These are phyloP conservation scores for Tuberolachnus salignus DNA, from an alignment of 2,888 invertebrate genomes.

Conservation along the genomic window DNA sequence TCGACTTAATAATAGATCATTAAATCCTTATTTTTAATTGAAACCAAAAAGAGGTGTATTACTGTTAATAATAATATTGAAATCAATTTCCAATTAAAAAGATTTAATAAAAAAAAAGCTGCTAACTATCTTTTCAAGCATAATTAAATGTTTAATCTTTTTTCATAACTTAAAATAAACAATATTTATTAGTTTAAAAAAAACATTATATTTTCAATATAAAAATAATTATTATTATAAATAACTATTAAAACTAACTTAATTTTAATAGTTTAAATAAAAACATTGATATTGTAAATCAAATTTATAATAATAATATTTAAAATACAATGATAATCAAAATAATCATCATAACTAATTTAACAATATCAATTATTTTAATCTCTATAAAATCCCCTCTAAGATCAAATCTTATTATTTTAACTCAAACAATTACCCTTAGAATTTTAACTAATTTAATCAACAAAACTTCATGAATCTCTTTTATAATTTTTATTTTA, in stretches of 20 bases:
- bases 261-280: too few species aligned
- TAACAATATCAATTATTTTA: background rate
- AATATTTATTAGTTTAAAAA: constrained; percentile 15
- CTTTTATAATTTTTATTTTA: constrained; percentile 27
- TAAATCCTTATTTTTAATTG: constrained; percentile 11
- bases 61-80: constrained; percentile 40
- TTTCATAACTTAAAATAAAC: too few species aligned
- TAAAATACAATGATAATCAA: background rate
- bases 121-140: constrained; percentile 9
- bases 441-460: background rate
- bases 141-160: constrained; percentile 15
- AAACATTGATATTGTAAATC: too few species aligned
- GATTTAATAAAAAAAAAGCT: constrained; percentile 1
- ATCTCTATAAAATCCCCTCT: background rate
- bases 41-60: constrained; percentile 29
- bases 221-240: constrained; percentile 63
- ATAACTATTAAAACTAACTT: constrained; percentile 66
- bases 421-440: background rate
- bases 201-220: constrained; percentile 6
- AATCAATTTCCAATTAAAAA: background rate
- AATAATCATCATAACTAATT: background rate
- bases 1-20: constrained; percentile 58
- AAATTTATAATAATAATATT: too few species aligned
- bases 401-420: background rate
- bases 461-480: constrained; percentile 12